Percentiles rank a stretch among this genome's conserved stretches.
These are phyloP conservation scores for Coenonympha glycerion DNA, from an alignment of 2,888 invertebrate genomes.

Conservation along the genomic window DNA sequence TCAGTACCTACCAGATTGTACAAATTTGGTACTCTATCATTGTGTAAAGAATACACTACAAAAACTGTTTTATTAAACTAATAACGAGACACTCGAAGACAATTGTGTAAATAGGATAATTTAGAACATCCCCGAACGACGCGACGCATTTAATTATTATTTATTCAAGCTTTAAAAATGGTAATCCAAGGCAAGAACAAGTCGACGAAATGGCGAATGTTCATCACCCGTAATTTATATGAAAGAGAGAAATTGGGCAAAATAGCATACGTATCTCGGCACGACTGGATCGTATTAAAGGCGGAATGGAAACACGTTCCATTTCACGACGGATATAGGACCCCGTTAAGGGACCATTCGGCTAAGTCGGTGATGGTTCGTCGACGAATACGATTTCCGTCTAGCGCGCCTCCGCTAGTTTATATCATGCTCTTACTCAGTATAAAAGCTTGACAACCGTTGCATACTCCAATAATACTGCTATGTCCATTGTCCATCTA, in stretches of 20 bases:
- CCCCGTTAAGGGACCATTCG: conserved; percentile 38
- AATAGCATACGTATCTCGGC: conserved; percentile 20
- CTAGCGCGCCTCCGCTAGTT: conserved; percentile 46
- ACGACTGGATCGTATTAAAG: conserved; percentile 24
- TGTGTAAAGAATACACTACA: no score
- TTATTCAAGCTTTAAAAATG: neutral
- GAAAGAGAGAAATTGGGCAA: conserved; percentile 25
- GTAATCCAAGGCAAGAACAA: conserved; percentile 13
- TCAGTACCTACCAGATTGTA: no score
- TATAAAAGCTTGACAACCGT: no score
- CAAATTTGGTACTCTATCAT: no score
- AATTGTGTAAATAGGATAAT: neutral
- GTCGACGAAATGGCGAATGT: conserved; percentile 9
- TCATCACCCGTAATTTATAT: conserved; percentile 17
- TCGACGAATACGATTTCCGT: conserved; percentile 64
- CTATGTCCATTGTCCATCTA: no score
- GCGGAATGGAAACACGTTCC: conserved; percentile 32
- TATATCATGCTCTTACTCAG: conserved; percentile 45
- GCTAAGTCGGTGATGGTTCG: conserved; percentile 51
- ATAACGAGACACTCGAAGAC: neutral
- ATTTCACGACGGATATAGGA: conserved; percentile 38
- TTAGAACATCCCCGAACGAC: neutral
- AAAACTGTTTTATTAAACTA: no score
- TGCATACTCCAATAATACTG: no score
- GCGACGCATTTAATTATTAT: neutral